A percentile compares a stretch with the other conserved stretches of the same genome.
Evolutionary conservation across 2,888 invertebrate species (phyloP).

Genomic region (Tinea trinotella): DNA sequence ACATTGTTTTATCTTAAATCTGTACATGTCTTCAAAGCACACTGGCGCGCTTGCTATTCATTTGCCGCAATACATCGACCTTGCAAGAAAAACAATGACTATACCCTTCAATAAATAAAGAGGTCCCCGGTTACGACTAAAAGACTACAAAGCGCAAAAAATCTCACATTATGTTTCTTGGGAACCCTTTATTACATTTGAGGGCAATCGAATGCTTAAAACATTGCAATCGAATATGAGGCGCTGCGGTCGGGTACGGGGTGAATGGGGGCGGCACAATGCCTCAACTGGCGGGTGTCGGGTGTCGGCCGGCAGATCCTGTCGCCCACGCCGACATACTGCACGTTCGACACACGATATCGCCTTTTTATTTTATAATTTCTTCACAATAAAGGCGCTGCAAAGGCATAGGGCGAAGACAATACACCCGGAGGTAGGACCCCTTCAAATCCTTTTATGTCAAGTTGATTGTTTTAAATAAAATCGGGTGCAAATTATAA

Average conservation of each 20-base stretch:
- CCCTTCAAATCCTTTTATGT: slow-evolving; percentile 67
- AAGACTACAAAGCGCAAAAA: slow-evolving; percentile 56
- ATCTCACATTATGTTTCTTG: slow-evolving; percentile 56
- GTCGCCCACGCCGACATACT: slow-evolving; percentile 32
- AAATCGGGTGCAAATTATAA: slow-evolving; percentile 72
- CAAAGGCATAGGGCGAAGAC: slow-evolving; percentile 68
- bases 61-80: slow-evolving; percentile 50
- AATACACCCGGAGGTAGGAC: slow-evolving; percentile 69
- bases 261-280: slow-evolving; percentile 45
- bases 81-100: slow-evolving; percentile 56
- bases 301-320: slow-evolving; percentile 33
- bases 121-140: slow-evolving; percentile 28
- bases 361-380: slow-evolving; percentile 69
- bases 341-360: slow-evolving; percentile 54
- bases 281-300: slow-evolving; percentile 40
- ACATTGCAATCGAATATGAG: slow-evolving; percentile 65
- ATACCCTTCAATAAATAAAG: slow-evolving; percentile 58
- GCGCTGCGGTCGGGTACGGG: slow-evolving; percentile 34
- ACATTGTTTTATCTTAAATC: slow-evolving; percentile 46
- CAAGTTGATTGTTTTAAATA: slow-evolving; percentile 68
- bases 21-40: slow-evolving; percentile 37
- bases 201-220: slow-evolving; percentile 71
- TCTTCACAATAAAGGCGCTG: slow-evolving; percentile 56
- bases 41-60: slow-evolving; percentile 47
- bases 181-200: slow-evolving; percentile 62